Evolutionary conservation across 2,888 invertebrate species (phyloP), one percentile per base, ranked within the genome.

Genomic region (Synanthedon vespiformis): DNA sequence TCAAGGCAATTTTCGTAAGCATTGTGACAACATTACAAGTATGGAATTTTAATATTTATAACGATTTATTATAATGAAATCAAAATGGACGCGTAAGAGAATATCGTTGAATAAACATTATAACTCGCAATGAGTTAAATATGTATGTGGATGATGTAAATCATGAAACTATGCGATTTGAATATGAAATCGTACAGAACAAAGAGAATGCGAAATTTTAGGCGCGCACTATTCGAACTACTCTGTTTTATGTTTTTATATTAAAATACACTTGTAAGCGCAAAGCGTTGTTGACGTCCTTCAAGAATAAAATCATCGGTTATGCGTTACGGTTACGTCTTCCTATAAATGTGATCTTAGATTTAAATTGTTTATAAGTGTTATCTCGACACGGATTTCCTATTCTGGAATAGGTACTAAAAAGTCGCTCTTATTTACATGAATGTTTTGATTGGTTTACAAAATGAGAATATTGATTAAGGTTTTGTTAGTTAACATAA

Each of bases 1-100:
- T 78, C 83, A 85, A 85, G 84, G 82, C 58, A 63, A 61, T 80
- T 80, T 80, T 83, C 76, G 79, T 76, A 77, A 81, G 68, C 64
- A 71, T 73, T 77, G 72, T 74, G 73, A 74, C 70, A 71, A 63
- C 61, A 63, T 57, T 60, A 56, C 40, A 51, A 49, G 57, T 56
- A 58, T 57, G 55, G 60, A 61, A 64, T 63, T 56, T 57, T 52
- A 56, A 56, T 64, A 65, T 64, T 58, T 48, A 12, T 14, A 18
- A 11, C 48, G 4, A 48, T 48, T 44, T 57, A 22, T 50, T 53
- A 52, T 53, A 51, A 48, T 53, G 16, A 40, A 51, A 53, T 51
- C 34, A 16, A 27, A 51, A 53, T 51, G 34, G 22, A 53, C 50
- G 18, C 41, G 34, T 49, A 51, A 53, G 50, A 53, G 54, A 54